These are phyloP conservation scores for Lethenteron camtschaticum DNA, from an alignment of 2,113 vertebrate species.

Conservation along the genomic window DNA sequence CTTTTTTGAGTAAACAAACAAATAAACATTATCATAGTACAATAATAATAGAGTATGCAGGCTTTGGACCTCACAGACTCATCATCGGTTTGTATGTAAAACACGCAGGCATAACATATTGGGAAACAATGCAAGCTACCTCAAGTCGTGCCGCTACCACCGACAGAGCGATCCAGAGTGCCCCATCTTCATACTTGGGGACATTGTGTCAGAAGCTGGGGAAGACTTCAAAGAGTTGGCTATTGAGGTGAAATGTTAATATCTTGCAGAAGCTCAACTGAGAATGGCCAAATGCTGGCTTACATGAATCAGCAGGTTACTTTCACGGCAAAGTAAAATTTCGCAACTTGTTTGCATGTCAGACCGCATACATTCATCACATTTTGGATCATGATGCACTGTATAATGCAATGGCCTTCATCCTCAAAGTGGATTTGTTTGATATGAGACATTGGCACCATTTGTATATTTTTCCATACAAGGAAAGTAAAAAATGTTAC, in stretches of 20 bases:
- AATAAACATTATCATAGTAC: too few relatives aligned
- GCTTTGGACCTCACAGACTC: too few relatives aligned
- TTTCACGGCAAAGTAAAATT: not conserved
- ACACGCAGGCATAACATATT: too few relatives aligned
- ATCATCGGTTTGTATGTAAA: too few relatives aligned
- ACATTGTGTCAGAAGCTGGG: slow-evolving; percentile 31
- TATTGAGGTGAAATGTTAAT: slow-evolving; percentile 24
- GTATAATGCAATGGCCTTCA: not conserved
- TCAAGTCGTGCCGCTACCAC: slow-evolving; percentile 37
- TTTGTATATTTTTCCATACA: too few relatives aligned
- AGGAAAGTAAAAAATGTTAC: too few relatives aligned
- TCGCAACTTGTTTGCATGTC: too few relatives aligned
- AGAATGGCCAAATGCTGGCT: not conserved
- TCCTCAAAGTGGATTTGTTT: not conserved
- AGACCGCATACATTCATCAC: not conserved
- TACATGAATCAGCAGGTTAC: not conserved
- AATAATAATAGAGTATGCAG: too few relatives aligned
- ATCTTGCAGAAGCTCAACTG: not conserved
- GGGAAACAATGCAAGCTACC: slow-evolving; percentile 28
- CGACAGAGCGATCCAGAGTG: slow-evolving; percentile 38
- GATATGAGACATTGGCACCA: too few relatives aligned
- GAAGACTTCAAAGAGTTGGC: slow-evolving; percentile 56
- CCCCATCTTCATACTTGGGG: slow-evolving; percentile 48
- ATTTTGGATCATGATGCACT: not conserved
- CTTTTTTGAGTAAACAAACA: too few relatives aligned